phyloP scores from a whole-genome alignment of 2,797 vertebrate genomes.

The Mastacembelus armatus region DNA sequence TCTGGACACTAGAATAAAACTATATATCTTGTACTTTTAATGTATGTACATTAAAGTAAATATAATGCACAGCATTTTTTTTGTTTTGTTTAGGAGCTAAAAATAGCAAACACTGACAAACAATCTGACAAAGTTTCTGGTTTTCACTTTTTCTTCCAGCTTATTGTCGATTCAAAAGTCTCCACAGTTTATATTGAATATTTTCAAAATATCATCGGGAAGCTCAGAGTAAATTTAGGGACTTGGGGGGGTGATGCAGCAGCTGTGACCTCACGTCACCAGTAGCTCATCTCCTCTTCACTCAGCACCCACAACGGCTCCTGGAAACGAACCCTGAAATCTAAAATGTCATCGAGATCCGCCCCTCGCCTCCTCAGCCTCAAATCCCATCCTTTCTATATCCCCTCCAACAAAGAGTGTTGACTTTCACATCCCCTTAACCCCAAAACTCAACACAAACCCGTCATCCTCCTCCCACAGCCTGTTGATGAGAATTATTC shows the following conservation, averaged over 20 bases:
- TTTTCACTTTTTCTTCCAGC: too few relatives aligned
- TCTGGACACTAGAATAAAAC: neutral
- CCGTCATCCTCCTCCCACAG: conserved; percentile 28
- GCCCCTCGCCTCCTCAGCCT: conserved; percentile 36
- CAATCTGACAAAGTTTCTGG: too few relatives aligned
- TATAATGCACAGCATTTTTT: neutral
- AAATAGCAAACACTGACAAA: too few relatives aligned
- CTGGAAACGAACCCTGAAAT: conserved; percentile 66
- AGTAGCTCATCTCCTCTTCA: conserved; percentile 69
- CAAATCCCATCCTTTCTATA: conserved; percentile 44
- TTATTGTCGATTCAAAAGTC: conserved; percentile 1
- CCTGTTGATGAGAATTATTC: conserved; percentile 11
- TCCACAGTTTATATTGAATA: neutral
- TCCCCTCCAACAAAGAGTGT: conserved; percentile 48
- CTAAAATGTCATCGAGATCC: conserved; percentile 57
- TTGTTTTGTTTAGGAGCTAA: neutral
- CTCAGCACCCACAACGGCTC: conserved; percentile 61
- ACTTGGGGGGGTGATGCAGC: neutral
- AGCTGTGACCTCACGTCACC: conserved; percentile 42
- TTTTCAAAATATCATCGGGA: neutral
- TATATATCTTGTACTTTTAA: neutral
- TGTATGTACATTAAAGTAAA: too few relatives aligned
- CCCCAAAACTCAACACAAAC: conserved; percentile 40
- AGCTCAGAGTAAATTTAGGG: neutral
- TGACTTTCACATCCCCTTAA: conserved; percentile 51